Conservation (phyloP, 2,113 vertebrate species). For the Tringa solitaria region DNA sequence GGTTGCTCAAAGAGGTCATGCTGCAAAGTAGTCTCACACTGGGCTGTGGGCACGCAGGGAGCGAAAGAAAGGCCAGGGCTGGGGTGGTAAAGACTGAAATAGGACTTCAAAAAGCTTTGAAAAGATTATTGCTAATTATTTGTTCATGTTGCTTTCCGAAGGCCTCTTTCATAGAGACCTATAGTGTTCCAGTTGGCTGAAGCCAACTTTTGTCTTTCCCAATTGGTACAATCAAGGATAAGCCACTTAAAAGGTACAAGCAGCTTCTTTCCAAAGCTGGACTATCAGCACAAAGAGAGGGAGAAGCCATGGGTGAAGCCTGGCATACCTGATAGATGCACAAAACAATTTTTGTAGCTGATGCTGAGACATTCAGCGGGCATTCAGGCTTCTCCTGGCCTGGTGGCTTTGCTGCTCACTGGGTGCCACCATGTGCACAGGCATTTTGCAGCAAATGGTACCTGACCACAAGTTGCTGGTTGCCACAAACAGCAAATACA, state of each 20-base stretch:
- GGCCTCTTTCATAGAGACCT: not conserved
- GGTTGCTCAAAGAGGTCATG: too few species aligned
- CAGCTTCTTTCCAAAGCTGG: not conserved
- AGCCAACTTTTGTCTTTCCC: not conserved
- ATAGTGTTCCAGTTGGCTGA: not conserved
- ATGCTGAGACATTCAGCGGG: not conserved
- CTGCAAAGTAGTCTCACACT: not conserved
- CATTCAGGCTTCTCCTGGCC: not conserved
- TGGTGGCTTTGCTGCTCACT: not conserved
- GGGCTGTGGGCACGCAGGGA: not conserved
- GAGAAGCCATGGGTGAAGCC: not conserved
- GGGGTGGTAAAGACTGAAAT: not conserved
- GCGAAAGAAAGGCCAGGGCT: not conserved
- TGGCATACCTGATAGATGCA: not conserved
- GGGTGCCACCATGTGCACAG: not conserved
- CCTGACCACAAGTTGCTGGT: not conserved
- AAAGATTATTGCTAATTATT: not conserved
- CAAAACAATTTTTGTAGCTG: not conserved
- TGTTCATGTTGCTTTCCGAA: not conserved
- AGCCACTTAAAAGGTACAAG: not conserved
- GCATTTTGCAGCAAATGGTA: not conserved
- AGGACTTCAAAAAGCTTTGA: not conserved
- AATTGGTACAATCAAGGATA: not conserved
- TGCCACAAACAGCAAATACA: not conserved
- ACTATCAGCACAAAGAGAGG: not conserved